Evolutionary conservation across 2,113 vertebrate genomes (phyloP), one percentile per base, ranked within the genome.

Genomic region (Oryzias woworae): DNA sequence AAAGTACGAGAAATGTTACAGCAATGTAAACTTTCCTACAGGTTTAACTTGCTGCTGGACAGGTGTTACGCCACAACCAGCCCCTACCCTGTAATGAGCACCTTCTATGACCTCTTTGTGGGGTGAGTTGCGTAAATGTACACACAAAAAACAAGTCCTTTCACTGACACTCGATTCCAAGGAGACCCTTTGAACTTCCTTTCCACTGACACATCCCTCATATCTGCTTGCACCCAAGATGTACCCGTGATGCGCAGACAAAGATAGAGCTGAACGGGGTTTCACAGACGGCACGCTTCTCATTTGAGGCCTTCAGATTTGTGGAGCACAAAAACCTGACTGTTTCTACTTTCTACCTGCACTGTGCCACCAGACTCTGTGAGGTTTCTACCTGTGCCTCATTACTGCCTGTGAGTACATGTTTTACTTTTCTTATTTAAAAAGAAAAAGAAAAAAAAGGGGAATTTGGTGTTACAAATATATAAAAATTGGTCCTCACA

Each of bases 301-400:
- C 79, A 18, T 93, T 93, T 48, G 92, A 93, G 79, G 90, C 91
- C 22, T 93, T 93, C 64, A 78, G 90, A 69, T 93, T 93, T 60
- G 64, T 91, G 47, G 69, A 85, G 62, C 88, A 90, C 57, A 84
- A 80, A 44, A 87, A 92, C 53, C 42, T 46, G 48, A 78, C 79
- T 0, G 5, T 91, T 66, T 92, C 92, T 26, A 88, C 78, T 15
- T 92, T 92, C 83, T 93, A 87, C 82, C 75, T 93, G 57, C 92
- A 93, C 74, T 93, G 92, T 41, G 31, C 67, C 69, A 90, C 89
- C 59, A 77, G 92, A 53, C 91, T 93, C 16, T 93, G 92, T 79
- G 89, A 93, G 28, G 80, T 66, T 53, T 56, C 79, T 22, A 12
- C 49, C 0, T 90, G 85, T 69, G 67, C 14, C 3, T 0, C 2